Evolutionary conservation across 2,113 vertebrate genomes (phyloP), one percentile per base, ranked within the genome.

Genomic region (Rhabdomys dilectus): DNA sequence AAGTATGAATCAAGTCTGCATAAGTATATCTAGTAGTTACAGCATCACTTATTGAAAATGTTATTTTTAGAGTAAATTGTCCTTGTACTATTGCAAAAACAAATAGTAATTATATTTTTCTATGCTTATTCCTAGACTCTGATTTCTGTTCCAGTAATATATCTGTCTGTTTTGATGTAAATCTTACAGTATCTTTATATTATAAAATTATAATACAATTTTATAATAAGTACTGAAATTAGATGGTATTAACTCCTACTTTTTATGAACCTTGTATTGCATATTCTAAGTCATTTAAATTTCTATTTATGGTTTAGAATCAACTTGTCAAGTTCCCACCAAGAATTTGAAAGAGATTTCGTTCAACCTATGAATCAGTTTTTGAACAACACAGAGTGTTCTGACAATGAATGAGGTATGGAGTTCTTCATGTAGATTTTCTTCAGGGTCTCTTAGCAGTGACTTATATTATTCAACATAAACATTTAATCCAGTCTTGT

Each of bases 221-320:
- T 89, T 84, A 76, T 77, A 76, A 45, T 92, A 64, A 34, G 5
- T 85, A 53, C 87, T 90, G 89, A 78, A 81, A 72, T 77, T 16
- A 70, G 31, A 22, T 81, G 10, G 8, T 48, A 12, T 70, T 81
- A 81, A 53, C 21, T 31, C 29, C 85, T 64, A 22, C 36, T 89
- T n/a, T 93, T 89, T 77, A 62, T 62, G 39, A 94, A 77, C 88
- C 39, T 73, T 86, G 22, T 84, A 80, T 93, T 66, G 62, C 12
- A 48, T 90, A 15, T 66, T 95, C 45, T 87, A 58, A 34, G n/a
- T 80, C 34, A 90, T 86, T 90, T 95, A 19, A 21, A 66, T 85
- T 92, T 92, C 34, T 58, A 86, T 87, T 42, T 90, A 45, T 87
- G 72, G 93, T 89, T 96, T 80, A 85, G n/a, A 85, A 86, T 94